A percentile compares a stretch with the other conserved stretches of the same genome.
These are phyloP conservation scores for Xestobium rufovillosum DNA, from an alignment of 2,888 invertebrate genomes.

Conservation along the genomic window DNA sequence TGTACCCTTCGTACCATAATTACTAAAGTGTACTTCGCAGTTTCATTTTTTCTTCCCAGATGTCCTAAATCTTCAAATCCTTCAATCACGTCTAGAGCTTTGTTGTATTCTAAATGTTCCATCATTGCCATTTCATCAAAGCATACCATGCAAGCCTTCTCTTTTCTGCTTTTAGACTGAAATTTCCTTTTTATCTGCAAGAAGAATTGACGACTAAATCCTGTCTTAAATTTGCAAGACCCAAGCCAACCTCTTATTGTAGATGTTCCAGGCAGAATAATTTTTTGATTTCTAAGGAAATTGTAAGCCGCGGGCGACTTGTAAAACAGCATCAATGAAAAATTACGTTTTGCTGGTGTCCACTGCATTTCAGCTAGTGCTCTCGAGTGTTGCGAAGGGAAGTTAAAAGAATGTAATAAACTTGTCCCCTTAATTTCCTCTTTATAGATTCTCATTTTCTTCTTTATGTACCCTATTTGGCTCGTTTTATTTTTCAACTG, in stretches of 20 bases:
- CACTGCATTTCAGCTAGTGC: background rate
- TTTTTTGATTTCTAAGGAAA: background rate
- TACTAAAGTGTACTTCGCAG: constrained; percentile 17
- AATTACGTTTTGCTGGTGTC: background rate
- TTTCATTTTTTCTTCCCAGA: constrained; percentile 11
- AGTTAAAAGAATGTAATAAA: background rate
- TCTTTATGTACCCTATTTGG: background rate
- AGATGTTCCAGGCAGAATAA: background rate
- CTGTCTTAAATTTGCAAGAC: constrained; percentile 19
- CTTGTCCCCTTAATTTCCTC: background rate
- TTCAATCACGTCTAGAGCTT: constrained; percentile 15
- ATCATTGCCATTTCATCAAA: constrained; percentile 25
- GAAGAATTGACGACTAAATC: no score
- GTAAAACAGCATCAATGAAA: background rate
- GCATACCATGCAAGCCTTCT: constrained; percentile 19
- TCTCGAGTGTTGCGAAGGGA: background rate
- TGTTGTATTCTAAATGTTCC: constrained; percentile 15
- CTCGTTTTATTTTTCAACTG: background rate
- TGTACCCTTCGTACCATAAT: constrained; percentile 19
- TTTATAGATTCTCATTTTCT: background rate
- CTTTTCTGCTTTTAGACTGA: constrained; percentile 21
- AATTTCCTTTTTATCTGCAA: constrained; percentile 18
- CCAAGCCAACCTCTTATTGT: background rate
- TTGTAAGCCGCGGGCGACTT: background rate
- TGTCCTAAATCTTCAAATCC: constrained; percentile 15